phyloP scores from a whole-genome alignment of 2,113 vertebrate genomes.

The Cepphus grylle region DNA sequence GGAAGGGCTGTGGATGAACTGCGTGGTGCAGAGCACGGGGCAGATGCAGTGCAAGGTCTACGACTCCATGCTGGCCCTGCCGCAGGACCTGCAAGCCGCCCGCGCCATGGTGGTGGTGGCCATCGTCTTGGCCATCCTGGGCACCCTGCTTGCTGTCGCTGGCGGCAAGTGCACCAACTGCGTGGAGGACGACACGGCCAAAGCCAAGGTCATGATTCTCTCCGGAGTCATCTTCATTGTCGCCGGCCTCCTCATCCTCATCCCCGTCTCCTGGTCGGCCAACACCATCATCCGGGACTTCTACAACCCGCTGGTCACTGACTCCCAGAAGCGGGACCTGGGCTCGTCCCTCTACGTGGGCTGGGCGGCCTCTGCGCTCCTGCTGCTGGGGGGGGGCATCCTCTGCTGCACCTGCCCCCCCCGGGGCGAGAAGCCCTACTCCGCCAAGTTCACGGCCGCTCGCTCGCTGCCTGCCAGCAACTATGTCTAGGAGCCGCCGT shows the following conservation, averaged over 20 bases:
- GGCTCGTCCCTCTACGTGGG: slow-evolving; percentile 87
- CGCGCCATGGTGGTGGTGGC: slow-evolving; percentile 81
- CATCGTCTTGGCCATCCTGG: slow-evolving; percentile 72
- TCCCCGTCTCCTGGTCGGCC: slow-evolving; percentile 85
- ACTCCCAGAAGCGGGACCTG: slow-evolving; percentile 84
- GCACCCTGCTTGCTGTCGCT: slow-evolving; percentile 80
- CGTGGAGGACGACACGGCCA: slow-evolving; percentile 76
- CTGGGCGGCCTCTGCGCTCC: slow-evolving; percentile 82
- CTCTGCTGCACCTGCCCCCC: slow-evolving; percentile 83
- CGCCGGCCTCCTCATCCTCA: slow-evolving; percentile 79
- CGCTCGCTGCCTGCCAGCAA: slow-evolving; percentile 76
- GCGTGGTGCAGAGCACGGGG: slow-evolving; percentile 90
- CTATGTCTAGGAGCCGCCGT: slow-evolving; percentile 76
- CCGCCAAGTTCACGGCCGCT: slow-evolving; percentile 80
- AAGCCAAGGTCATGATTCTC: slow-evolving; percentile 78
- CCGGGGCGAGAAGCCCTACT: slow-evolving; percentile 77
- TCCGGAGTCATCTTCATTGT: slow-evolving; percentile 77
- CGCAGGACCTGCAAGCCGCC: slow-evolving; percentile 84
- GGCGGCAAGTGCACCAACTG: slow-evolving; percentile 94
- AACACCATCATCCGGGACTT: slow-evolving; percentile 81
- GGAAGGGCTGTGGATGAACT: slow-evolving; percentile 97
- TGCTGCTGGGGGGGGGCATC: slow-evolving; percentile 83
- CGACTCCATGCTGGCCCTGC: slow-evolving; percentile 83
- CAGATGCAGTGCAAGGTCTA: slow-evolving; percentile 89
- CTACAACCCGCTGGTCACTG: slow-evolving; percentile 79